Evolutionary conservation across 2,797 vertebrate genomes (phyloP), one percentile per base, ranked within the genome.

Genomic region (Lycodopsis pacificus): DNA sequence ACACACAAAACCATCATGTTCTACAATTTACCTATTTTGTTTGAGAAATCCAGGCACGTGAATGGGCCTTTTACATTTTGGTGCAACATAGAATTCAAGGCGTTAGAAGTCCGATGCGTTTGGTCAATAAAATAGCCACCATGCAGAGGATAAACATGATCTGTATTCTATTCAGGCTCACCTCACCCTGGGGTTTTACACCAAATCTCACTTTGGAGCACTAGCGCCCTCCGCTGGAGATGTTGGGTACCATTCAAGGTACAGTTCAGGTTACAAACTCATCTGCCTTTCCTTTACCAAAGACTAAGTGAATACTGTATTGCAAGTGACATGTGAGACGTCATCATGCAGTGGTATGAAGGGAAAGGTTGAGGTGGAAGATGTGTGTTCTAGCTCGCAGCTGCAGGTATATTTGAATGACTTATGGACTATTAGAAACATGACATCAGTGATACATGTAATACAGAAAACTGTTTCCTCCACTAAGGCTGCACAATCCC

Each of bases 141-240:
- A 48, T 56, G 74, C 61, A 62, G 63, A 79, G 30, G 34, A 68
- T 7, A 25, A 57, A 25, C 44, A 46, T 13, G 1, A 57, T 77
- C 61, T 76, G 80, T 67, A 87, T 88, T 89, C 81, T 15, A 1
- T 3, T 54, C 81, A 89, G 59, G 34, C 9, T 81, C 65, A 30
- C 27, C 19, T 70, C 38, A 42, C 49, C 30, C 44, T 22, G 11
- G 19, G 36, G 38, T 63, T 68, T 34, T 74, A 79, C 53, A 66
- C n/a, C 66, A 46, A 34, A 34, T 53, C 56, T 61, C 64, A 56
- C 19, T 83, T 80, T 90, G 69, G 75, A 90, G 66, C 84, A 81
- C 65, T 61, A 77, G 87, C 92, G n/a, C 90, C 90, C 84, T 62
- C 92, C 17, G 57, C 80, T 91, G 94, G 92, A 80, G 2, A 19